These are phyloP conservation scores for Euclidia mi DNA, from an alignment of 2,888 invertebrate genomes.

Conservation along the genomic window DNA sequence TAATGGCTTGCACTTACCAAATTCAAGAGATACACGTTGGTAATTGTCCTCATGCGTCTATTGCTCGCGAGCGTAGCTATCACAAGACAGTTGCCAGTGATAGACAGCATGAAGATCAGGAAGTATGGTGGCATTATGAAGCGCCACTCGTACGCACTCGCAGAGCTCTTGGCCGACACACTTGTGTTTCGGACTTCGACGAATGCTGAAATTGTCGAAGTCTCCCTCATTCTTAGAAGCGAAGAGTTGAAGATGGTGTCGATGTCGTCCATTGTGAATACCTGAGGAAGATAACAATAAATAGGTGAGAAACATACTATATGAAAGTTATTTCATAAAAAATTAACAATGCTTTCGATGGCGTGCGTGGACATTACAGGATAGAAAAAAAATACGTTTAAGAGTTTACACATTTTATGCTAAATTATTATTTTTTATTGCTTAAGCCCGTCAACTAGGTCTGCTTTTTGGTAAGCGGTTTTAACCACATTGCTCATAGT, in stretches of 20 bases:
- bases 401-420: too few species aligned
- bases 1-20: conserved; percentile 92
- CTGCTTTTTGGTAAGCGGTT: too few species aligned
- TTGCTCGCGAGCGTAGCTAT: conserved; percentile 94
- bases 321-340: too few species aligned
- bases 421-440: too few species aligned
- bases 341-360: too few species aligned
- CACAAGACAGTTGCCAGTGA: conserved; percentile 95
- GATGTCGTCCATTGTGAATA: conserved; percentile 67
- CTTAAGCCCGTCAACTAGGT: too few species aligned
- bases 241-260: conserved; percentile 69
- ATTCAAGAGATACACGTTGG: conserved; percentile 94
- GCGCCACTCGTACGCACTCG: conserved; percentile 84
- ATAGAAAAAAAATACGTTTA: too few species aligned
- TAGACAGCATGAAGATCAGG: conserved; percentile 93
- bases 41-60: conserved; percentile 94
- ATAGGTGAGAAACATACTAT: too few species aligned
- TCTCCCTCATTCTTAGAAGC: conserved; percentile 63
- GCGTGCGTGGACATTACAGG: too few species aligned
- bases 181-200: conserved; percentile 66
- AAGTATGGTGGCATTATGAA: conserved; percentile 92
- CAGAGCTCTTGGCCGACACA: conserved; percentile 52
- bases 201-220: conserved; percentile 55
- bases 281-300: too few species aligned
- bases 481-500: too few species aligned